Percentiles rank a stretch among this genome's conserved stretches.
Conservation (phyloP, 2,113 vertebrate genomes). For the Dendrocopos noguchii region DNA sequence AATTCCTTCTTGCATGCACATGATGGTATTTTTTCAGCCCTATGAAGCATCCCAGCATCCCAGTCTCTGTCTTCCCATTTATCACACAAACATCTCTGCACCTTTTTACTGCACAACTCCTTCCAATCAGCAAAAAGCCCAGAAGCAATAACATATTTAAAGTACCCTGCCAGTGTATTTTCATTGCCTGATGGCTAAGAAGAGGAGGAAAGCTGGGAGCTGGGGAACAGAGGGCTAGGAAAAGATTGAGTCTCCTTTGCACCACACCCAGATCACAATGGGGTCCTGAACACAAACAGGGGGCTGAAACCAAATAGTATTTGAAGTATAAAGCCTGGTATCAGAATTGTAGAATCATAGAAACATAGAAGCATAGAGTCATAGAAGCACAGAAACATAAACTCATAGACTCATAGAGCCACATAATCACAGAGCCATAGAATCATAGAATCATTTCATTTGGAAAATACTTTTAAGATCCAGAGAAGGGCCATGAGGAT, state of each 20-base stretch:
- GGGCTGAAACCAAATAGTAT: neutral
- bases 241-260: neutral
- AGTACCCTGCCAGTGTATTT: neutral
- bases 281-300: neutral
- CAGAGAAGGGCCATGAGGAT: too few species aligned
- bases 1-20: neutral
- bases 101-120: neutral
- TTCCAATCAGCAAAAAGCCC: conserved; percentile 34
- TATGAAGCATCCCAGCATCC: conserved; percentile 5
- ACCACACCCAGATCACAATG: neutral
- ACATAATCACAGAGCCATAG: too few species aligned
- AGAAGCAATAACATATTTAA: conserved; percentile 23
- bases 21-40: conserved; percentile 10
- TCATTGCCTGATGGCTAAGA: neutral
- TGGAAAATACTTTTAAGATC: too few species aligned
- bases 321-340: neutral
- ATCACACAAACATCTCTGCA: conserved; percentile 32
- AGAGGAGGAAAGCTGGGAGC: neutral
- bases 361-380: too few species aligned
- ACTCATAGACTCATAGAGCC: too few species aligned
- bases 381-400: too few species aligned
- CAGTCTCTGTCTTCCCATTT: conserved; percentile 16
- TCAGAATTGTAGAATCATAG: neutral
- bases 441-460: too few species aligned
- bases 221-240: neutral